Evolutionary conservation across 2,113 vertebrate species (phyloP).

Genomic region (Gopherus flavomarginatus): DNA sequence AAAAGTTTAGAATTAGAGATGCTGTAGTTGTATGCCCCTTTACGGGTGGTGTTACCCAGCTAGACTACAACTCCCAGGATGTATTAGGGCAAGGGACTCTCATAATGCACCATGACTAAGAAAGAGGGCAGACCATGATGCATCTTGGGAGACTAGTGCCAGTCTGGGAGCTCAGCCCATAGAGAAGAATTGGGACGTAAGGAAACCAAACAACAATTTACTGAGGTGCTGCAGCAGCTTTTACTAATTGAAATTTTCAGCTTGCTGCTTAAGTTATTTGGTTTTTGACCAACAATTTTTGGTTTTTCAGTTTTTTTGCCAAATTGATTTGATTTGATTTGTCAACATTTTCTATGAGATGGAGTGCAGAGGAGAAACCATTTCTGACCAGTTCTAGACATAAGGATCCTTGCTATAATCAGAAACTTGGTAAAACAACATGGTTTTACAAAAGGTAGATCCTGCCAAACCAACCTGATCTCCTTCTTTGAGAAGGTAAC

Average conservation of each 20-base stretch:
- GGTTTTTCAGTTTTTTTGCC: neutral
- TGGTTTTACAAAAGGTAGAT: too few relatives aligned
- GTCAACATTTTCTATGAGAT: neutral
- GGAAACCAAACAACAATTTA: neutral
- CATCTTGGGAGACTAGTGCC: accelerated
- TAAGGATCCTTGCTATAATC: neutral
- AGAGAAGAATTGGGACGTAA: neutral
- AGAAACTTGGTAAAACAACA: neutral
- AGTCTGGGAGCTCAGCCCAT: neutral
- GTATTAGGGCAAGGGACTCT: neutral
- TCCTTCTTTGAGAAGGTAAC: too few relatives aligned
- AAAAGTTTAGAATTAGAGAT: neutral
- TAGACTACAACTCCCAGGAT: neutral
- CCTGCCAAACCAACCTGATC: too few relatives aligned
- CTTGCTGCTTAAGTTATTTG: neutral
- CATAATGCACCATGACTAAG: neutral
- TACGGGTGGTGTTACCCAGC: neutral
- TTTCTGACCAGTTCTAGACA: neutral
- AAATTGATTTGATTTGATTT: neutral
- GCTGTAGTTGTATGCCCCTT: neutral
- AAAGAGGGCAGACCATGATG: neutral
- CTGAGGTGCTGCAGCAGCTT: neutral
- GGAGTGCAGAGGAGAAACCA: neutral
- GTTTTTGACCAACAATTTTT: neutral
- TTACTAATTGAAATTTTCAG: neutral